phyloP scores from a whole-genome alignment of 2,113 vertebrate genomes.

The Laterallus jamaicensis region DNA sequence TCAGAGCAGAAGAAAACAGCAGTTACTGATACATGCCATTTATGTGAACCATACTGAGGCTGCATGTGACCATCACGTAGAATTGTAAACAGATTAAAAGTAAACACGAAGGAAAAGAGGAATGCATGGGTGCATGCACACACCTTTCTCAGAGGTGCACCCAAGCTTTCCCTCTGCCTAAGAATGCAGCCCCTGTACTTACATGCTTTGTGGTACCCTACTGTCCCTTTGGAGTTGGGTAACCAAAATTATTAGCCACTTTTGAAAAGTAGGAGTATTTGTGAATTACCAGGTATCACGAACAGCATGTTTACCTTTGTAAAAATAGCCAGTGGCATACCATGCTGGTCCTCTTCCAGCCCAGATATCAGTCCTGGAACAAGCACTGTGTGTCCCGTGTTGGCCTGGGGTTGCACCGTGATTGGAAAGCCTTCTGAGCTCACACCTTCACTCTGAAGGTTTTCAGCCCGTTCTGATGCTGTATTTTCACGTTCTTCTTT shows the following conservation, averaged over 20 bases:
- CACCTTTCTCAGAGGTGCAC: accelerated
- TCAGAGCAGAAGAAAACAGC: neutral
- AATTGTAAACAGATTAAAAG: neutral
- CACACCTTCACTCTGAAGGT: slow-evolving; percentile 54
- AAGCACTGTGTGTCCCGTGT: slow-evolving; percentile 69
- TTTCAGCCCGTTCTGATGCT: slow-evolving; percentile 43
- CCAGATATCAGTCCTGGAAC: slow-evolving; percentile 89
- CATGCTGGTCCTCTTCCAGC: slow-evolving; percentile 92
- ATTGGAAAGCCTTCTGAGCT: slow-evolving; percentile 79
- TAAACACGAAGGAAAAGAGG: neutral
- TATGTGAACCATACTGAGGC: neutral
- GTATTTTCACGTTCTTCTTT: slow-evolving; percentile 63
- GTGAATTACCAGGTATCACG: neutral
- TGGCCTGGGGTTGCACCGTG: slow-evolving; percentile 85
- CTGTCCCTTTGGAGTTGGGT: neutral
- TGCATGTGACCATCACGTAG: neutral
- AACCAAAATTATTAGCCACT: neutral
- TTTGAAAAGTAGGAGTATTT: neutral
- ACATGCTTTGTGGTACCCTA: neutral
- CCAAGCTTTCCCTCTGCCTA: too few relatives aligned
- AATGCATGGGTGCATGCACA: accelerated
- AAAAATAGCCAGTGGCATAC: slow-evolving; percentile 91
- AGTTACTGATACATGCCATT: neutral
- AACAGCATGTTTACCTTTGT: slow-evolving; percentile 85
- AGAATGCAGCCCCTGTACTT: neutral